phyloP scores from a whole-genome alignment of 2,797 vertebrate genomes.

The Borostomias antarcticus region DNA sequence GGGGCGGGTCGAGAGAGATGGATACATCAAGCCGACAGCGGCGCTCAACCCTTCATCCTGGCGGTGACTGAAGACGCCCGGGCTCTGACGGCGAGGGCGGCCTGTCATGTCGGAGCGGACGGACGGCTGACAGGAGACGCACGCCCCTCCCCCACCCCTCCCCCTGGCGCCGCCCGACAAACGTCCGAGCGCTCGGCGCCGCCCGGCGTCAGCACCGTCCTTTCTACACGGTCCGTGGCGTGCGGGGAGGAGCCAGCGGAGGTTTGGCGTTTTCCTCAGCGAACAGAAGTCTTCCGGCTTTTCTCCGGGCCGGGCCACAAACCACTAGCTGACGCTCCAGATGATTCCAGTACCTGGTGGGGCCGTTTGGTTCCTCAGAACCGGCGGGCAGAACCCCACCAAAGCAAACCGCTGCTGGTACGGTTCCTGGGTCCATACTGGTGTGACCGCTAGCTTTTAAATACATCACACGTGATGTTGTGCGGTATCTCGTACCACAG shows the following conservation, averaged over 20 bases:
- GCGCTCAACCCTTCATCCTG: slow-evolving; percentile 68
- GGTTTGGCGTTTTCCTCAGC: slow-evolving; percentile 3
- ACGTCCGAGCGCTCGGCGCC: slow-evolving; percentile 1
- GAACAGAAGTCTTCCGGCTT: background rate
- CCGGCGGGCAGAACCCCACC: background rate
- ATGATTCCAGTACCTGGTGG: background rate
- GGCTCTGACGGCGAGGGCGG: slow-evolving; percentile 47
- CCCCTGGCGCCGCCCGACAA: slow-evolving; percentile 30
- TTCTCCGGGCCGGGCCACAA: background rate
- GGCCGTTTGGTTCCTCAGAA: background rate
- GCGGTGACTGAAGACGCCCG: slow-evolving; percentile 66
- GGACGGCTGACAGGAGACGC: slow-evolving; percentile 47
- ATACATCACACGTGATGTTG: too few species aligned
- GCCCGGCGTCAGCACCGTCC: slow-evolving; percentile 1
- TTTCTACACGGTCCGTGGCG: too few species aligned
- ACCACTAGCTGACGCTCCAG: background rate
- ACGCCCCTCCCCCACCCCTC: slow-evolving; percentile 5
- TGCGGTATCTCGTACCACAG: background rate
- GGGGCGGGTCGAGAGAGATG: slow-evolving; percentile 34
- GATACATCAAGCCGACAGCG: slow-evolving; percentile 64
- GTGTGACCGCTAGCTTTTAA: too few species aligned
- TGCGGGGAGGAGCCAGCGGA: background rate
- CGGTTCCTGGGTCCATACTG: too few species aligned
- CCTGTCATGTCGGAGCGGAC: slow-evolving; percentile 72
- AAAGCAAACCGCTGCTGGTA: background rate